Base-by-base conservation (phyloP, 2,797 vertebrate species). In the Octomys mimax region DNA sequence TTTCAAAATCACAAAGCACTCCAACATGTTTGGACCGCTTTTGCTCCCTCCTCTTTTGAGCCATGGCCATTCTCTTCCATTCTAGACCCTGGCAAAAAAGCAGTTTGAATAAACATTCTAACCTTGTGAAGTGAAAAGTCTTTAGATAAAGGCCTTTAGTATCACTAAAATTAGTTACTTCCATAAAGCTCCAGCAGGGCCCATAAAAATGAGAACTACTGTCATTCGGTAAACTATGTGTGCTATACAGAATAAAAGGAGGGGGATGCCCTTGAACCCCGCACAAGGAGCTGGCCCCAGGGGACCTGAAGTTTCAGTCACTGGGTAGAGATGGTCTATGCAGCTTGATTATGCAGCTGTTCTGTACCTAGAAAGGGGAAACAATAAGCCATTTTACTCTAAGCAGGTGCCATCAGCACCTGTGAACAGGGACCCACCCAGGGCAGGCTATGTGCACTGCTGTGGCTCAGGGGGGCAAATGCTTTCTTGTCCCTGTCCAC, bases 171-270 rank as follows among this genome's bases (percentile, higher is more conserved):
- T 61, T 62, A 73, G 46, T 18, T 42, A 87, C 14, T 71, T 57
- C 80, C 24, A 64, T 71, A 62, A 84, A 95, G 24, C 10, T 71
- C 89, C 21, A 59, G 36, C 2, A 49, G 33, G 46, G 28, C 10
- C 64, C 49, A 75, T 85, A 59, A 87, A 96, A 92, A 89, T 26
- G 84, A 96, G 46, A 59, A 83, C 68, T 83, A 33, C 81, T 83
- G 97, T 57, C 71, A 81, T 83, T 87, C 70, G 92, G 83, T 86
- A 42, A 95, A 73, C 24, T 62, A 33, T 3, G 33, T 0, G 11
- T 66, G 73, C 52, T 59, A 11, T 52, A 75, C 92, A 89, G 92
- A 96, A 94, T 92, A 66, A 94, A 91, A 78, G 11, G 13, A 94
- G 46, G n/a, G 31, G 33, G 28, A 87, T 87, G 59, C 1, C 66